Evolutionary conservation across 2,888 invertebrate genomes (phyloP).

Genomic region (Diadromus collaris): DNA sequence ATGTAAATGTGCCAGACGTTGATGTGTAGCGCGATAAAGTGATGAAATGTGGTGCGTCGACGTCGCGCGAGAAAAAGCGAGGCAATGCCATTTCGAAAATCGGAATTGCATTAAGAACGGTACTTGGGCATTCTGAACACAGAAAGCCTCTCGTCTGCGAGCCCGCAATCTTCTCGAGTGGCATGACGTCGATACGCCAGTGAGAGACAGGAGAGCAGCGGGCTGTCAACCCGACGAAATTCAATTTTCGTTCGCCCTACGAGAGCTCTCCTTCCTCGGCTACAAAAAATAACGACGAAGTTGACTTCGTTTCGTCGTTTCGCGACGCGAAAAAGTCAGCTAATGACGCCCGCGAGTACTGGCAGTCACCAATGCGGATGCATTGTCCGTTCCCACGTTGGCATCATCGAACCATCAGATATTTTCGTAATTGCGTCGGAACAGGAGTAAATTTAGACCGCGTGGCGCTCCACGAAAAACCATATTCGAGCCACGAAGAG

Average conservation of each 20-base stretch:
- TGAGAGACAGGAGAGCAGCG: background rate
- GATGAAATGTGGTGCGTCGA: background rate
- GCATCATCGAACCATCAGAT: background rate
- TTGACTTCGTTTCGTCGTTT: constrained; percentile 12
- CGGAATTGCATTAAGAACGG: constrained; percentile 10
- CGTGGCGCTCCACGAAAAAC: background rate
- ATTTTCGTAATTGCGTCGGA: background rate
- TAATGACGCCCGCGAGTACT: constrained; percentile 40
- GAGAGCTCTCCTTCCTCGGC: background rate
- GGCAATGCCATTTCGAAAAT: constrained; percentile 3
- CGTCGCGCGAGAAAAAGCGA: background rate
- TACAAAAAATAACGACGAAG: background rate
- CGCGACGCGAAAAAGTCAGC: constrained; percentile 39
- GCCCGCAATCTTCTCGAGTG: constrained; percentile 1
- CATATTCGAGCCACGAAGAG: constrained; percentile 16
- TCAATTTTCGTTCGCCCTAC: constrained; percentile 39
- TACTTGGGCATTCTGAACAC: constrained; percentile 4
- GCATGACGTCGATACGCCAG: constrained; percentile 5
- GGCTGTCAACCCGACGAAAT: constrained; percentile 45
- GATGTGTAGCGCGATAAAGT: background rate
- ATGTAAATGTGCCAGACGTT: background rate
- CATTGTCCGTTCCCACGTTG: background rate
- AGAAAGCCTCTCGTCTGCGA: background rate
- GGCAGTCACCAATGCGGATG: background rate
- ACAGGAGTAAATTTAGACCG: background rate